A percentile compares a stretch with the other conserved stretches of the same genome.
These are phyloP conservation scores for Petaurus breviceps DNA, from an alignment of 2,113 vertebrate species.

Conservation along the genomic window DNA sequence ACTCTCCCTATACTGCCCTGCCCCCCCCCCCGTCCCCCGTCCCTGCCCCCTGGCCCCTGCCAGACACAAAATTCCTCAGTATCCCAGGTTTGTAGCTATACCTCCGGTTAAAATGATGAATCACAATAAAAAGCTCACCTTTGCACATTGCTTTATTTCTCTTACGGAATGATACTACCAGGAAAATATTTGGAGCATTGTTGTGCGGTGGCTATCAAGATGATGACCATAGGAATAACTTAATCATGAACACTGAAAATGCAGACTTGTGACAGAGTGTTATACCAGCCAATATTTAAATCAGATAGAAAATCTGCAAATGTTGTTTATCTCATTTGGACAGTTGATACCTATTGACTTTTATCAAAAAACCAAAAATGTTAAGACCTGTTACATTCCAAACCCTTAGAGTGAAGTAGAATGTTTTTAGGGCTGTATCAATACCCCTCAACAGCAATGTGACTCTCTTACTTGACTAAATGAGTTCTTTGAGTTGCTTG, in stretches of 20 bases:
- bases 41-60: no score
- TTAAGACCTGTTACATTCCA: not conserved
- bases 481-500: no score
- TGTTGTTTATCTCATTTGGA: not conserved
- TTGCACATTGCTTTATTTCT: not conserved
- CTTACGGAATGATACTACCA: not conserved
- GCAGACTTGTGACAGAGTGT: not conserved
- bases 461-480: no score
- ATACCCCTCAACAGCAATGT: no score
- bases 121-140: not conserved
- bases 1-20: no score
- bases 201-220: not conserved
- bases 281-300: not conserved
- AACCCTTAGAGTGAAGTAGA: no score
- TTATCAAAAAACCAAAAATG: not conserved
- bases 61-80: not conserved
- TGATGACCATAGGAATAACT: not conserved
- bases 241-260: not conserved
- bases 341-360: not conserved
- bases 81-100: not conserved
- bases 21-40: no score
- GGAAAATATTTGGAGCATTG: not conserved
- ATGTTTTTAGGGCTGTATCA: not conserved
- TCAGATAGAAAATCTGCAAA: not conserved
- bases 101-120: not conserved